phyloP scores from a whole-genome alignment of 2,888 invertebrate species.

The Ischnura elegans region DNA sequence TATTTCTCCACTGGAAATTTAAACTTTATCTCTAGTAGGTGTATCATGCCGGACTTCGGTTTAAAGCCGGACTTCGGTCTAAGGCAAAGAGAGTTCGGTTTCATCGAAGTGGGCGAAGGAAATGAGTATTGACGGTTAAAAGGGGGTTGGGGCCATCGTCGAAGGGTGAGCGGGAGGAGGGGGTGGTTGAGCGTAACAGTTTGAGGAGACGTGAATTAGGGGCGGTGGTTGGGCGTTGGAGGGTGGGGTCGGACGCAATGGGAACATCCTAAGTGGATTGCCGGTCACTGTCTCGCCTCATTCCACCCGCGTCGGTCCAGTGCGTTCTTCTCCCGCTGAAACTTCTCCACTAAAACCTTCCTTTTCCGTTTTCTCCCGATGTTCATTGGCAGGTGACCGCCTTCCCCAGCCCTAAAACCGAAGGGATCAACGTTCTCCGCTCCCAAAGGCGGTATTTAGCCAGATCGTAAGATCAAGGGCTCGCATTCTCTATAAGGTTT shows the following conservation, averaged over 20 bases:
- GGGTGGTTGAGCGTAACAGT: background rate
- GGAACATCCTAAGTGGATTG: conserved; percentile 45
- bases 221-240: background rate
- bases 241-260: background rate
- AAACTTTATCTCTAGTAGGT: no score
- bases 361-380: conserved; percentile 22
- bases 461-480: background rate
- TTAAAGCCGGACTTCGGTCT: background rate
- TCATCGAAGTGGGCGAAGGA: background rate
- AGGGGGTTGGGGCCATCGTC: background rate
- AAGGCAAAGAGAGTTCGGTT: background rate
- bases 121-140: background rate
- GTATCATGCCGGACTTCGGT: no score
- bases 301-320: conserved; percentile 38
- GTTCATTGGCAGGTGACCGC: conserved; percentile 58
- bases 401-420: background rate
- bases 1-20: no score
- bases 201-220: conserved; percentile 8
- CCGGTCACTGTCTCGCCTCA: conserved; percentile 47
- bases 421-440: background rate
- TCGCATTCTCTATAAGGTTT: background rate
- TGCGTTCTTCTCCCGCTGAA: conserved; percentile 28
- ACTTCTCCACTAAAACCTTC: background rate
- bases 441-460: background rate
- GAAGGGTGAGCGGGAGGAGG: background rate